phyloP scores from a whole-genome alignment of 2,797 vertebrate species.

The Petrocephalus sullivani region DNA sequence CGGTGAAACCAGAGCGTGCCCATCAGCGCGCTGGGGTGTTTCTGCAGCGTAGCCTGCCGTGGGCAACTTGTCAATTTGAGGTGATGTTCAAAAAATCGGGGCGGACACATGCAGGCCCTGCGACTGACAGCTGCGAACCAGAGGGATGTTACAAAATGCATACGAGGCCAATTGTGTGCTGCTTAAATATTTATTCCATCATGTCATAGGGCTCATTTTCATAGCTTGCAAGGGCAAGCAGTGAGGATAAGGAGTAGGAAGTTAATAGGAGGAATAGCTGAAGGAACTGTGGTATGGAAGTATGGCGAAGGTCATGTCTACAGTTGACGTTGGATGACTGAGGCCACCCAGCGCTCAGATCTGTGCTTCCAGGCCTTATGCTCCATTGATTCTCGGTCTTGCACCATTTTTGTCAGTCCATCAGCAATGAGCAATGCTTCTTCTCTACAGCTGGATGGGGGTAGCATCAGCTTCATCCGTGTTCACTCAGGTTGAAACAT shows the following conservation, averaged over 20 bases:
- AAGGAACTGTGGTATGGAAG: not conserved
- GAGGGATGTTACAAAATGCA: not conserved
- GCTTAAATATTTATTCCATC: not conserved
- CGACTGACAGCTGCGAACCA: not conserved
- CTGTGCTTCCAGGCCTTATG: not conserved
- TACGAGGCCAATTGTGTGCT: not conserved
- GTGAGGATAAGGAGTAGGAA: not conserved
- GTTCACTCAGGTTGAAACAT: conserved; percentile 9
- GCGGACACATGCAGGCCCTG: not conserved
- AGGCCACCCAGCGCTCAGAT: not conserved
- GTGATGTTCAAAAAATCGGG: not conserved
- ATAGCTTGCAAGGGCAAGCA: not conserved
- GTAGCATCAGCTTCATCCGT: not conserved
- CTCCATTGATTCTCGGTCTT: not conserved
- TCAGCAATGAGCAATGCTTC: conserved; percentile 9
- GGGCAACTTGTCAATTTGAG: conserved; percentile 19
- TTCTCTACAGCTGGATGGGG: not conserved
- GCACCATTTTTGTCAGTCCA: not conserved
- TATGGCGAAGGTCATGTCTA: not conserved
- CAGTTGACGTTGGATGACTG: not conserved
- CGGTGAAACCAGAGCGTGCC: not conserved
- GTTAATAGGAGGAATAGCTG: not conserved
- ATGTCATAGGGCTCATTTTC: not conserved
- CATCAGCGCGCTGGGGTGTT: not conserved
- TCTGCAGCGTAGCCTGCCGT: not conserved